Evolutionary conservation across 1,140 invertebrate genomes (phyloP), one percentile per base, ranked within the genome.

Genomic region (Listronotus oregonensis): DNA sequence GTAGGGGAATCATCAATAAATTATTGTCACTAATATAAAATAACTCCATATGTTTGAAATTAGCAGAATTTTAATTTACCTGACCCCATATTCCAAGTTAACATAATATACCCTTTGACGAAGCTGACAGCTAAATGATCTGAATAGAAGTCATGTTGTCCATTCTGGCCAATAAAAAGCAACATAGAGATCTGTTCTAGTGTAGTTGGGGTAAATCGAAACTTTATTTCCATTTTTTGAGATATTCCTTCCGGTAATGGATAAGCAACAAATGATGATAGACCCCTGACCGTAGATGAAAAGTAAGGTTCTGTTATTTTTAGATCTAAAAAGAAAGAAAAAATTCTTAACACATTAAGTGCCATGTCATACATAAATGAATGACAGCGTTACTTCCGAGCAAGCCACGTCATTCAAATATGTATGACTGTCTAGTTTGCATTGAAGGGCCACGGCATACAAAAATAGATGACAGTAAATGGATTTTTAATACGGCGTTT

Each of bases 11-110:
- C 21, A 27, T 3, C 5, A 27, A 27, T 27, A 27, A 27, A 27
- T 27, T 27, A 27, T 27, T 27, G 21, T 27, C n/a, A n/a, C n/a
- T n/a, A n/a, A n/a, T n/a, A n/a, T n/a, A n/a, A n/a, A n/a, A n/a
- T n/a, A n/a, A n/a, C n/a, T n/a, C n/a, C n/a, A n/a, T n/a, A n/a
- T n/a, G n/a, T n/a, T n/a, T n/a, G n/a, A n/a, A n/a, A n/a, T n/a
- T n/a, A 27, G 21, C 21, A 5, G 21, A 5, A 27, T 27, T 27
- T 27, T 27, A 27, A 27, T 42, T 78, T 79, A 88, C 89, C 90
- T 70, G 88, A 91, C 11, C 93, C 93, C 71, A 95, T 85, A 80
- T 95, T 93, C 91, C 92, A 95, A 0, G 92, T 94, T 0, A 94
- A 80, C 85, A 94, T 93, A 1, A 95, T 85, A 70, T 92, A 93